Base-by-base conservation (phyloP, 2,888 invertebrate genomes). In the Ischnura elegans region DNA sequence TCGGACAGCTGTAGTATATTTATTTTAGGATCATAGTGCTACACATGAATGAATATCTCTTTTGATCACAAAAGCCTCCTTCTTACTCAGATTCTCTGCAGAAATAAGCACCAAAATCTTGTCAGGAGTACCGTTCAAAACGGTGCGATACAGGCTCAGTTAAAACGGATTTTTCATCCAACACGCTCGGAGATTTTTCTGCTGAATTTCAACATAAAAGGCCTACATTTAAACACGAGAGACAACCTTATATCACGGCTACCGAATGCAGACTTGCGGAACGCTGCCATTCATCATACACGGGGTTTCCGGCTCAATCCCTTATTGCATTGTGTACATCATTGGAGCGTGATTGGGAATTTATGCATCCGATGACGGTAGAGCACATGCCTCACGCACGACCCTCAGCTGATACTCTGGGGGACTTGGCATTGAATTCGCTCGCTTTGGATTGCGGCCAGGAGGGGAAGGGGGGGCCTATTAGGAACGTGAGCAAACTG, bases 401-500 rank as follows among this genome's bases (percentile, higher is more conserved):
- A 76, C 76, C 43, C 45, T 86, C 86, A 46, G 86, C 45, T 45
- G 86, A 46, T 51, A 51, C 51, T 51, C 1, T 29, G 51, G 55
- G 55, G 36, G 55, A 55, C 87, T 36, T 42, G 42, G 36, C 51
- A 61, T 87, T 29, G 51, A 51, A 16, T 55, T 87, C 87, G 25
- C 42, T 42, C 19, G 87, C 87, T 87, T 51, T 87, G 55, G 55
- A 42, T 55, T 36, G 29, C 21, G 51, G 51, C 51, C 42, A 87
- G 51, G 36, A 55, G 36, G 36, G 55, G 55, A 29, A 55, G 16
- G 51, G 51, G 19, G 51, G 51, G 51, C 19, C 42, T 47, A 55
- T 51, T 87, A 51, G 36, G 55, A 42, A 87, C 87, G 87, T 55
- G 87, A 29, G 55, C 36, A 87, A 55, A 87, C 55, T 87, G 42